phyloP scores from a whole-genome alignment of 53 echinoderm and acorn worm genomes.

The Hippasteria phrygiana region DNA sequence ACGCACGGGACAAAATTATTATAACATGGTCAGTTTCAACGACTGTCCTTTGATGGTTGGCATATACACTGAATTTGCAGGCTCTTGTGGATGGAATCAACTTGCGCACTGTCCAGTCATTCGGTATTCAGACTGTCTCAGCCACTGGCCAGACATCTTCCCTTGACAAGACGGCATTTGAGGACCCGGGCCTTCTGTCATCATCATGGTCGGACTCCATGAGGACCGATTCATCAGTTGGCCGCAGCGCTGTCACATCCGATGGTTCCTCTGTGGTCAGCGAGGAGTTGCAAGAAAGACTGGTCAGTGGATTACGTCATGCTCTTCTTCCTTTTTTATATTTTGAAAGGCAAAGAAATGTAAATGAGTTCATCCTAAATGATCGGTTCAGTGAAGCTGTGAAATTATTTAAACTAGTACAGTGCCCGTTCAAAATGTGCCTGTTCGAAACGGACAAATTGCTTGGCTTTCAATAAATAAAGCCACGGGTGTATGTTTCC shows the following conservation, averaged over 20 bases:
- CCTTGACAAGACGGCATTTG: constrained; percentile 68
- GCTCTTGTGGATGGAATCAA: constrained; percentile 88
- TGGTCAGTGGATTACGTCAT: constrained; percentile 64
- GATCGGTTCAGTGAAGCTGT: no score
- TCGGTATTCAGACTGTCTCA: constrained; percentile 88
- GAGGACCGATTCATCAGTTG: constrained; percentile 71
- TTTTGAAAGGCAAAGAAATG: no score
- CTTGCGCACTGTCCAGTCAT: constrained; percentile 68
- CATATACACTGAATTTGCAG: no score
- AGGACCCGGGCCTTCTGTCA: constrained; percentile 67
- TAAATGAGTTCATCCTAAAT: no score
- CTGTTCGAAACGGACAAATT: no score
- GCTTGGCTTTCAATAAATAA: no score
- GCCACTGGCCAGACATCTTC: constrained; percentile 76
- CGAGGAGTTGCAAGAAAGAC: constrained; percentile 79
- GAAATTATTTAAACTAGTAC: no score
- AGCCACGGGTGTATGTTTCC: no score
- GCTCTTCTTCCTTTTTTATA: neutral
- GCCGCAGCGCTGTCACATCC: constrained; percentile 58
- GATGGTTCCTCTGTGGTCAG: constrained; percentile 76
- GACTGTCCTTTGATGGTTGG: no score
- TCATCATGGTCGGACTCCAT: constrained; percentile 77
- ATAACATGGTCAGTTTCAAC: no score
- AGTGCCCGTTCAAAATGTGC: no score
- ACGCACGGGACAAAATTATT: no score